These are phyloP conservation scores for Sebastolobus alascanus DNA, from an alignment of 2,797 vertebrate genomes.

Conservation along the genomic window DNA sequence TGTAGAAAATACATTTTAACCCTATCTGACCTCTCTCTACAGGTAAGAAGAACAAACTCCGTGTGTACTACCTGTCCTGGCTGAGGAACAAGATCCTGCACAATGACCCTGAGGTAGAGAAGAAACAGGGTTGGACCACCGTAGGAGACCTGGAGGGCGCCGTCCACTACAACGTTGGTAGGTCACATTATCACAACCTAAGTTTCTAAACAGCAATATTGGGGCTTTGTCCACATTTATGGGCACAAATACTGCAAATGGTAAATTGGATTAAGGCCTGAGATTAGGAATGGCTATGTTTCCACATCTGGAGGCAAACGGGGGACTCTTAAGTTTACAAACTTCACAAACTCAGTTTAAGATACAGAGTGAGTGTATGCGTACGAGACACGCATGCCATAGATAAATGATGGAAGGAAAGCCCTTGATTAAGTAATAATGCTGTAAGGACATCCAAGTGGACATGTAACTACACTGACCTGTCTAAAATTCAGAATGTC, in stretches of 20 bases:
- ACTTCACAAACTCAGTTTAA: not conserved
- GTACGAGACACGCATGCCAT: fast-evolving
- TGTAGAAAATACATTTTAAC: not conserved
- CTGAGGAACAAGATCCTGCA: constrained; percentile 98
- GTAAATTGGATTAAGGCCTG: not conserved
- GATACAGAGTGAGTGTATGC: not conserved
- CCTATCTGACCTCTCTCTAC: not conserved
- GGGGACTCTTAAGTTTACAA: not conserved
- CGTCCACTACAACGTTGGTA: constrained; percentile 99
- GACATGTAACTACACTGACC: not conserved
- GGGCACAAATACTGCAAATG: not conserved
- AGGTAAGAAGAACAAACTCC: constrained; percentile 99
- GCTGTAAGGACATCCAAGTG: not conserved
- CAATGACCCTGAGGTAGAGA: constrained; percentile 98
- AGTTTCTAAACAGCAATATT: not conserved
- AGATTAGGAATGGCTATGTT: not conserved
- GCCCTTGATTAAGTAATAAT: constrained; percentile 56
- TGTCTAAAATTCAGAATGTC: constrained; percentile 60
- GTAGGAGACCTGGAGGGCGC: constrained; percentile 97
- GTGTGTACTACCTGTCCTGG: constrained; percentile 99
- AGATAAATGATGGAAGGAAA: constrained; percentile 32
- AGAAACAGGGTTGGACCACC: constrained; percentile 98
- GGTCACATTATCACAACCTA: constrained; percentile 63
- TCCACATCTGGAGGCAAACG: not conserved
- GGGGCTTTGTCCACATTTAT: not conserved